Evolutionary conservation across 2,888 invertebrate species (phyloP).

Genomic region (Protodeltote pygarga): DNA sequence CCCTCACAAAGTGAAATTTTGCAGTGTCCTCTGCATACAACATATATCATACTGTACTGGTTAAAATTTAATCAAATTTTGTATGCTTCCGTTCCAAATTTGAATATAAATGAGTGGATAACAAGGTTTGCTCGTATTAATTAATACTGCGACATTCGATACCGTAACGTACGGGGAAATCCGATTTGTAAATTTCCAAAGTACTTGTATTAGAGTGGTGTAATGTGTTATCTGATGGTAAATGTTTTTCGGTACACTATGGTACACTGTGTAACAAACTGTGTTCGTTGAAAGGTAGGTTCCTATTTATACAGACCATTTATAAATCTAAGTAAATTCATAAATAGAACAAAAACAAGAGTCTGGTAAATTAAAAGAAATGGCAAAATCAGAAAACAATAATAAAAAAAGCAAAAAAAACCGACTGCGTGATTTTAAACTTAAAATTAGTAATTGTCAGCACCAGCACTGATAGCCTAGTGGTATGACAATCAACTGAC

Average conservation of each 20-base stretch:
- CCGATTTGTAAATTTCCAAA: constrained; percentile 38
- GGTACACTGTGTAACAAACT: not conserved
- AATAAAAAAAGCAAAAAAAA: too few relatives aligned
- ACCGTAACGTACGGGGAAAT: constrained; percentile 30
- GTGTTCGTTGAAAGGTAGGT: not conserved
- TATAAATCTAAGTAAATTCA: too few relatives aligned
- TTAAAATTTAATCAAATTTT: constrained; percentile 68
- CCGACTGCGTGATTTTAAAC: too few relatives aligned
- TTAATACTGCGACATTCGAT: constrained; percentile 60
- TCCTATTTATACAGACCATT: too few relatives aligned
- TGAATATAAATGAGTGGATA: constrained; percentile 73
- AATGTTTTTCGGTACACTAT: not conserved
- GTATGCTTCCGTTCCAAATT: constrained; percentile 65
- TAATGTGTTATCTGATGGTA: constrained; percentile 2
- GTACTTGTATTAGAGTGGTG: constrained; percentile 15
- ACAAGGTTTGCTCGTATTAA: constrained; percentile 61
- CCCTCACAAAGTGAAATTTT: constrained; percentile 7
- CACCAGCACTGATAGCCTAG: too few relatives aligned
- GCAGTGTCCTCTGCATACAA: constrained; percentile 11
- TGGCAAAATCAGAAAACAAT: too few relatives aligned
- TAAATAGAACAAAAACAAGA: too few relatives aligned
- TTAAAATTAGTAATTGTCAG: too few relatives aligned
- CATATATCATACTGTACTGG: constrained; percentile 45
- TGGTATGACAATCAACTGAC: too few relatives aligned
- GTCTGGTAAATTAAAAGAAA: too few relatives aligned